Evolutionary conservation across 1,140 invertebrate genomes (phyloP).

Genomic region (Caenorhabditis briggsae): DNA sequence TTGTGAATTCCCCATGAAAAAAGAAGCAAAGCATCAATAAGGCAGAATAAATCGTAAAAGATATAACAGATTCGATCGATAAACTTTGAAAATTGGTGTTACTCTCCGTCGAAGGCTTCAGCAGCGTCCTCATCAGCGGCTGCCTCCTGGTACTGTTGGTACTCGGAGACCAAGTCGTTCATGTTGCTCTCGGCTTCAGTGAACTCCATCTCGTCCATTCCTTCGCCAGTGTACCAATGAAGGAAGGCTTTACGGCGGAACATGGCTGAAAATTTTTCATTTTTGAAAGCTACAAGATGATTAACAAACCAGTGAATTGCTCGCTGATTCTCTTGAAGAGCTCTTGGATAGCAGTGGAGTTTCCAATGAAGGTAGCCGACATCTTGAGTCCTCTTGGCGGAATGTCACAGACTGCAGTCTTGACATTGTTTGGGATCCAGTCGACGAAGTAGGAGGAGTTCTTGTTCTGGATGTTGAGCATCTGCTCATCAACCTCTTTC

Average conservation of each 20-base stretch:
- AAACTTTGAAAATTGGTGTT: background rate
- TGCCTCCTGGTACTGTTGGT: constrained; percentile 81
- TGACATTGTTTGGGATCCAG: constrained; percentile 84
- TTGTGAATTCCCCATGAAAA: constrained; percentile 25
- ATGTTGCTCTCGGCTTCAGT: constrained; percentile 85
- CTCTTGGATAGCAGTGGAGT: constrained; percentile 85
- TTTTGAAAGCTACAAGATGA: background rate
- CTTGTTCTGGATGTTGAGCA: constrained; percentile 82
- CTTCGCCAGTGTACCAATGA: constrained; percentile 86
- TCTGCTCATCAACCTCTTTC: constrained; percentile 82
- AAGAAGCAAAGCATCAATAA: constrained; percentile 14
- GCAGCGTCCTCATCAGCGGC: constrained; percentile 55
- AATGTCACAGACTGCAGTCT: constrained; percentile 80
- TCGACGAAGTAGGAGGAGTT: constrained; percentile 83
- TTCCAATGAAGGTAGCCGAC: constrained; percentile 81
- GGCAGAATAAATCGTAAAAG: constrained; percentile 12
- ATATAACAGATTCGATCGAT: constrained; percentile 40
- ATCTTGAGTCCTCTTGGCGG: constrained; percentile 81
- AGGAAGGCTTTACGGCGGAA: constrained; percentile 91
- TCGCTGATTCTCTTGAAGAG: constrained; percentile 86
- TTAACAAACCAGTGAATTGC: constrained; percentile 80
- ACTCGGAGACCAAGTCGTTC: constrained; percentile 84
- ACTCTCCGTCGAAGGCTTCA: constrained; percentile 54
- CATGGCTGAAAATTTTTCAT: constrained; percentile 81
- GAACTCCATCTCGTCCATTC: constrained; percentile 82